Evolutionary conservation across 2,888 invertebrate species (phyloP), one percentile per base, ranked within the genome.

Genomic region (Eurytoma californica): DNA sequence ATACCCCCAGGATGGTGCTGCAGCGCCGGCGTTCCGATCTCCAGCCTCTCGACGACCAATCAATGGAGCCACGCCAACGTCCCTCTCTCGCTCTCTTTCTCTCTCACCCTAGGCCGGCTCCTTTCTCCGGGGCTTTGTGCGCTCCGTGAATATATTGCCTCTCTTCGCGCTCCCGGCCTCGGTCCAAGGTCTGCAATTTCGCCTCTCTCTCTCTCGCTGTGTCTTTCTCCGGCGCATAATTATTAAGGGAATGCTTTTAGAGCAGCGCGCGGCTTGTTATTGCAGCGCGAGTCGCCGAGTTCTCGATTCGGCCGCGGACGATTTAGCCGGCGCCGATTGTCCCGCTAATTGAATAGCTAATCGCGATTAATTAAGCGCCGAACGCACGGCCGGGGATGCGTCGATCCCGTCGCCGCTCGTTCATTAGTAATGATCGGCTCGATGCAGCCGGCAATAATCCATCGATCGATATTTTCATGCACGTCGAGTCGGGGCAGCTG

Each of bases 11-110:
- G 86, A 77, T 82, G 81, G 85, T 85, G 84, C 28, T 72, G 51
- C 60, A 57, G 80, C 84, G 82, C 82, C 81, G 79, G 84, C 86
- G 84, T 86, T 86, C 84, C 84, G 30, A 20, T 85, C 57, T 57
- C 83, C 86, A 83, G 79, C 13, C 49, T 12, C 49, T 20, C 39
- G 84, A 83, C 86, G 83, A 86, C 87, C 87, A 88, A 89, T 89
- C 89, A 89, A 88, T 89, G 88, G 86, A 89, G 88, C 87, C 85
- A 85, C 85, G 84, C 84, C 79, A 78, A 81, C 83, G 77, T 80
- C 82, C 78, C 82, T 82, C 77, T 68, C 77, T 72, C 75, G 74
- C 77, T 77, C 78, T 83, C 82, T 66, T 77, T 82, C 77, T 77
- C 72, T 73, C 80, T 76, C 72, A 75, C 82, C 57, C 18, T 68